These are phyloP conservation scores for Andrena bicolor DNA, from an alignment of 2,888 invertebrate species.

Conservation along the genomic window DNA sequence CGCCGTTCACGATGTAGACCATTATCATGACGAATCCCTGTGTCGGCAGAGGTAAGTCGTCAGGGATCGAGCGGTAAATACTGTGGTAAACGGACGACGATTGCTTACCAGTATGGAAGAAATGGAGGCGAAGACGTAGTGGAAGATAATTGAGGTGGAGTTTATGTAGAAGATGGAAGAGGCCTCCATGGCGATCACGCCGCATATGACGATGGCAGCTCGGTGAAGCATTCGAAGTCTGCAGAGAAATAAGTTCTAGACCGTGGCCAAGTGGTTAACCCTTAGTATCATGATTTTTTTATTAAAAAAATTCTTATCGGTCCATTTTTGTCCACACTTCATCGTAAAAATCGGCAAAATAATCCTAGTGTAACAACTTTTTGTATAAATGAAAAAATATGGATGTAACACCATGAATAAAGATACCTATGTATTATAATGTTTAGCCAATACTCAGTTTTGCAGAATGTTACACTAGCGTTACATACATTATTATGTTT, in stretches of 20 bases:
- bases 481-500: too few species aligned
- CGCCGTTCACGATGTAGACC: conserved; percentile 77
- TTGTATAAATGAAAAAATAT: too few species aligned
- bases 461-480: too few species aligned
- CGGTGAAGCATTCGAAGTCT: conserved; percentile 88
- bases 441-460: too few species aligned
- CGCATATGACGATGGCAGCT: conserved; percentile 87
- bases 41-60: not conserved
- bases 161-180: conserved; percentile 89
- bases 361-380: too few species aligned
- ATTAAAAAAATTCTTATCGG: too few species aligned
- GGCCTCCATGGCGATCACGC: conserved; percentile 87
- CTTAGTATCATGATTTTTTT: too few species aligned
- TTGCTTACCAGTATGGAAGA: conserved; percentile 87
- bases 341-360: too few species aligned
- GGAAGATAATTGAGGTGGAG: conserved; percentile 87
- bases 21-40: conserved; percentile 80
- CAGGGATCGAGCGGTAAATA: not conserved
- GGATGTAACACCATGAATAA: too few species aligned
- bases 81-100: not conserved
- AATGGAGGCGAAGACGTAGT: conserved; percentile 87
- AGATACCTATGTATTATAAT: too few species aligned
- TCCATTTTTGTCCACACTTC: too few species aligned
- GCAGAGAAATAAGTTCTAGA: conserved; percentile 67
- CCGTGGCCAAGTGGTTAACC: not conserved